phyloP scores from a whole-genome alignment of 2,888 invertebrate genomes.

The Dioctria linearis region DNA sequence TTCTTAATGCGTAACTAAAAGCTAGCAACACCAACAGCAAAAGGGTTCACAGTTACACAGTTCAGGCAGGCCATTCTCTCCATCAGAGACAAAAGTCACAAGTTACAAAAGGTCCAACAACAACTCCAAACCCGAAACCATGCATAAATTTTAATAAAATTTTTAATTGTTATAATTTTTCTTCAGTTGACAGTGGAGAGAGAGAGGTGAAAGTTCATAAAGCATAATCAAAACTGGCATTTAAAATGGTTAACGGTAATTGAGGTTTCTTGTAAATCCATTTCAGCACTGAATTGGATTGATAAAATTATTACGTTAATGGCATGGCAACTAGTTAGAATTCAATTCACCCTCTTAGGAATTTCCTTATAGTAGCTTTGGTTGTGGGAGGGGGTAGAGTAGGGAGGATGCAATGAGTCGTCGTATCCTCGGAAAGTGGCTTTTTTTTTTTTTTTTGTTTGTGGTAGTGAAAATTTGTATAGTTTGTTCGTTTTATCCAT shows the following conservation, averaged over 20 bases:
- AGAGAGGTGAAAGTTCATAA: conserved; percentile 6
- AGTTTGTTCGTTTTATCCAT: too few relatives aligned
- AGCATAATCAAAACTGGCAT: conserved; percentile 39
- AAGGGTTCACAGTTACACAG: background rate
- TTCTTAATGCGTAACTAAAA: conserved; percentile 32
- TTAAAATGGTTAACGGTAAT: conserved; percentile 23
- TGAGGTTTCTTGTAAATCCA: conserved; percentile 32
- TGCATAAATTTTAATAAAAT: conserved; percentile 45
- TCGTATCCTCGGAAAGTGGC: too few relatives aligned
- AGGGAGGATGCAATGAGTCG: background rate
- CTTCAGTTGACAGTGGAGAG: conserved; percentile 16
- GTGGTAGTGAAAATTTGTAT: too few relatives aligned
- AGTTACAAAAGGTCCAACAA: background rate
- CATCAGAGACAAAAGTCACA: conserved; percentile 1
- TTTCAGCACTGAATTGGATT: background rate
- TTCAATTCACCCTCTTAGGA: background rate
- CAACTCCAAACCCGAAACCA: conserved; percentile 9
- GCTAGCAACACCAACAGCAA: conserved; percentile 2
- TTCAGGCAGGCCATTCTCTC: background rate
- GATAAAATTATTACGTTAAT: conserved; percentile 5
- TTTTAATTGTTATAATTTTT: conserved; percentile 38
- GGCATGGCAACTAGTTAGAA: background rate
- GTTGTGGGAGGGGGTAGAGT: background rate
- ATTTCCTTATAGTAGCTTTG: too few relatives aligned
- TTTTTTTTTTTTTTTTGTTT: too few relatives aligned